Evolutionary conservation across 2,797 vertebrate species (phyloP), one percentile per base, ranked within the genome.

Genomic region (Tauraco hartlaubi): DNA sequence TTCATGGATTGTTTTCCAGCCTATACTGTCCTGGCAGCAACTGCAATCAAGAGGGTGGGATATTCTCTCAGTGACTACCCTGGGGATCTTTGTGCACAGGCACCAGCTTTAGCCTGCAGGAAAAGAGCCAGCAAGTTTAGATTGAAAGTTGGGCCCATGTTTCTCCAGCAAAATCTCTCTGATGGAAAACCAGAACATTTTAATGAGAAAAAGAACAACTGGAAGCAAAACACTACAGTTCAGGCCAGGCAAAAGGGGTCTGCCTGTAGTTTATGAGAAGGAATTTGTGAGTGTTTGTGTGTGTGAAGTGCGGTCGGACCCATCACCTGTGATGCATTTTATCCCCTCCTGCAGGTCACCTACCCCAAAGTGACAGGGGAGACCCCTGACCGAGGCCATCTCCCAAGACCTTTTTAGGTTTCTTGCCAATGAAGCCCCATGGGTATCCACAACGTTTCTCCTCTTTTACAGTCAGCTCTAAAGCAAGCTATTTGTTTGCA

Each of bases 391-490:
- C 0, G 0, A 74, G 18, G 6, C 56, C 6, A 4, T 46, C 69
- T 82, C 35, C 31, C 41, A 55, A 79, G 56, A 49, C 10, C 2
- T 23, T 74, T 56, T 51, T 16, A 9, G 16, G 20, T 66, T 72
- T 83, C 28, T 85, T 68, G 29, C 15, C 26, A 49, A 4, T 8
- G 23, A 46, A 92, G 26, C 23, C 18, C 29, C 11, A 11, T 0
- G 2, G 61, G 54, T 29, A 49, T 5, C 11, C 1, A 0, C n/a
- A 18, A 17, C 15, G 29, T 73, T 83, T 64, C 43, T 90, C 31
- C 72, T 88, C 39, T 72, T 94, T 78, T 82, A 61, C 77, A 94
- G 89, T 87, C 89, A 81, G 15, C 62, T 88, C 69, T 12, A 28
- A 73, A 69, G 35, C 43, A 69, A 59, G 74, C 59, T 76, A 71